Base-by-base conservation (phyloP, 1,140 invertebrate species). In the Schlechtendalia chinensis region DNA sequence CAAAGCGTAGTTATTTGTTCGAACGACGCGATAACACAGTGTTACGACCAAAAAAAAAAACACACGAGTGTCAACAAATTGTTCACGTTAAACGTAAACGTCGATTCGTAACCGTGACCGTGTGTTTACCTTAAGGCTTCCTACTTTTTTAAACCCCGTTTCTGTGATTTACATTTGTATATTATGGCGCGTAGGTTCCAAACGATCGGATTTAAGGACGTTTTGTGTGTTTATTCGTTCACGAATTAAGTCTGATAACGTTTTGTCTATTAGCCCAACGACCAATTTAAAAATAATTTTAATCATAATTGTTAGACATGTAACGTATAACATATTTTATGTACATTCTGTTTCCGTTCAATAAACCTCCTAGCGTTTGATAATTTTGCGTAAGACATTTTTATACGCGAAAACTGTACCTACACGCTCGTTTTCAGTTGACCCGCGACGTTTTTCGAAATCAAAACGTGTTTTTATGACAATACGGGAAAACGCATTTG, bases 161-260 rank as follows among this genome's bases (percentile, higher is more conserved):
- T 79, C 75, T 79, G 75, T 79, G 75, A 79, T 79, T 79, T 61
- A 79, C 32, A 59, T 59, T 58, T 58, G 27, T 58, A 56, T 32
- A 32, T n/a, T 50, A 53, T 77, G n/a, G 17, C 45, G 50, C 19
- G 58, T 79, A 75, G 29, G 16, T 75, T 32, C 8, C 2, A n/a
- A 27, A 75, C 29, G 58, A 32, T 74, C 32, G 32, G 53, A 58
- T 22, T 75, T 75, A 75, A 39, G 72, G 56, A 45, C 12, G 8
- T 10, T 10, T 45, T 45, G 10, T n/a, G 19, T 75, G 32, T 59
- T 59, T 47, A 58, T 39, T 75, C n/a, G 22, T 61, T 79, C n/a
- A 50, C 58, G 58, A 79, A 79, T 79, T 47, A 79, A 79, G 75
- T 79, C 56, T 79, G 75, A 79, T 77, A 77, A 54, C 53, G 17